Percentiles rank a stretch among this genome's conserved stretches.
These are phyloP conservation scores for Microtus oregoni DNA, from an alignment of 2,113 vertebrate genomes.

Conservation along the genomic window DNA sequence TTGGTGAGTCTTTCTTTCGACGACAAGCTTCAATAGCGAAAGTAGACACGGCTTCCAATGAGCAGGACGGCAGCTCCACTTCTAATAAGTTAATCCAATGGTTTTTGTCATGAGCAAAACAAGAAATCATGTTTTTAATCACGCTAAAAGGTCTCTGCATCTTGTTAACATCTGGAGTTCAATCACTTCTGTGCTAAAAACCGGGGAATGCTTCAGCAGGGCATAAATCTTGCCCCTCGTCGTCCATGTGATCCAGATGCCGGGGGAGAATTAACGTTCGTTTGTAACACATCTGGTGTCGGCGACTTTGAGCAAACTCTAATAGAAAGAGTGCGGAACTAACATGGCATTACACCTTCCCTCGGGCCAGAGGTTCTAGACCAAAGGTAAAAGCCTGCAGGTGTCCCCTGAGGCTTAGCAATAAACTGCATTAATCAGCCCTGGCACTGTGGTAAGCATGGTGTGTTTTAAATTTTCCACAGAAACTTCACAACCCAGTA, in stretches of 20 bases:
- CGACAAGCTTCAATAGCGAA: constrained; percentile 47
- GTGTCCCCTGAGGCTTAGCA: constrained; percentile 56
- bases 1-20: constrained; percentile 19
- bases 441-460: constrained; percentile 49
- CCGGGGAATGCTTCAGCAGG: constrained; percentile 90
- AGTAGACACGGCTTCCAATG: constrained; percentile 69
- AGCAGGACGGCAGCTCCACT: constrained; percentile 83
- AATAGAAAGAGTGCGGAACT: constrained; percentile 83
- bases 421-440: constrained; percentile 66
- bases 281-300: constrained; percentile 86
- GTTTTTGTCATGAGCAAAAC: constrained; percentile 90
- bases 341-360: constrained; percentile 72
- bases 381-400: constrained; percentile 74
- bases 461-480: constrained; percentile 74
- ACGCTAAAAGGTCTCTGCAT: constrained; percentile 88
- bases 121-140: constrained; percentile 91
- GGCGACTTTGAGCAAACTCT: constrained; percentile 79
- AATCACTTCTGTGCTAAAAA: constrained; percentile 91
- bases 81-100: constrained; percentile 89
- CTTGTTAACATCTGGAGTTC: constrained; percentile 92
- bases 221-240: constrained; percentile 90
- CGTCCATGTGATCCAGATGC: constrained; percentile 89
- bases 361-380: constrained; percentile 70
- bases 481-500: constrained; percentile 51
- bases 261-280: constrained; percentile 82